Conservation (phyloP, 2,888 invertebrate genomes). For the Argyra leucocephala region DNA sequence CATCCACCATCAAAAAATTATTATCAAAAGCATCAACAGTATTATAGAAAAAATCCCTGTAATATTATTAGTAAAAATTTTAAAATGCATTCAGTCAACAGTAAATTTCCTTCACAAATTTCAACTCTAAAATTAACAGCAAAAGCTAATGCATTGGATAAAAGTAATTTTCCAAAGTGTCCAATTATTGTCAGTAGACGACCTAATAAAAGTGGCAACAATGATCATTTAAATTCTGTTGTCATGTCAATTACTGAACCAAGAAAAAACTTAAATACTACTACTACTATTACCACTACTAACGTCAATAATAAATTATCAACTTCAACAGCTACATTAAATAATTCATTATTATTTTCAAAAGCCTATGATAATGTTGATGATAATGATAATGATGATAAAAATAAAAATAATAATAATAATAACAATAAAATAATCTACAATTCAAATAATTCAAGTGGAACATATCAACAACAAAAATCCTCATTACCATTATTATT, state of each 20-base stretch:
- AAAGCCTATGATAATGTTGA: not conserved
- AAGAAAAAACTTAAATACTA: too few relatives aligned
- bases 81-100: not conserved
- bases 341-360: not conserved
- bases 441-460: not conserved
- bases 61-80: not conserved
- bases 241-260: not conserved
- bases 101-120: not conserved
- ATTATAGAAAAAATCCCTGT: not conserved
- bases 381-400: not conserved
- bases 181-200: not conserved
- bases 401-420: not conserved
- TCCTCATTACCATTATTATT: not conserved
- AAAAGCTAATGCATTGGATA: not conserved
- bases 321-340: not conserved
- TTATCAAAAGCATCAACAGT: not conserved
- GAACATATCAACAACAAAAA: not conserved
- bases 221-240: not conserved
- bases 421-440: not conserved
- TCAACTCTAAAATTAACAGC: not conserved
- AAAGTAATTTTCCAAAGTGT: not conserved
- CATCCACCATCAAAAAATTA: not conserved
- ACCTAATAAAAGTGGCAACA: not conserved
- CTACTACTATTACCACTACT: not conserved
- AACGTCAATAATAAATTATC: not conserved